phyloP scores from a whole-genome alignment of 2,797 vertebrate genomes.

The Helicolenus hilgendorfi region DNA sequence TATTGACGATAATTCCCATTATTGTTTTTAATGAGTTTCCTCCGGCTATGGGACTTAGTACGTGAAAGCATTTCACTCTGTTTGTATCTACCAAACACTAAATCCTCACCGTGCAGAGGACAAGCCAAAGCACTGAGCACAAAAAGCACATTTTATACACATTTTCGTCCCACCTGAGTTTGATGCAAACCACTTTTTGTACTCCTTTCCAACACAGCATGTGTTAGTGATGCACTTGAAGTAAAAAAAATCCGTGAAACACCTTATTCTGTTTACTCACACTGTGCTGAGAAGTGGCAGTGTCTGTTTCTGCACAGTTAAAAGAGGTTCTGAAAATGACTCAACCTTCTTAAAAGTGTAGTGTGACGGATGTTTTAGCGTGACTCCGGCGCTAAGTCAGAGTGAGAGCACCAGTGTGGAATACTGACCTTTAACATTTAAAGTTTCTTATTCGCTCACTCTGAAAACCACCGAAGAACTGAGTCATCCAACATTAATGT shows the following conservation, averaged over 20 bases:
- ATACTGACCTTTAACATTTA: conserved; percentile 63
- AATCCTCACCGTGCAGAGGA: neutral
- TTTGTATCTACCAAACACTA: neutral
- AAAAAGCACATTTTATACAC: neutral
- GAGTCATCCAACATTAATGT: conserved; percentile 28
- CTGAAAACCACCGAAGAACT: conserved; percentile 33
- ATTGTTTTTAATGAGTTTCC: neutral
- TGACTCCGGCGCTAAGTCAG: conserved; percentile 7
- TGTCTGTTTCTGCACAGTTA: neutral
- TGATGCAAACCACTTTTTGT: neutral
- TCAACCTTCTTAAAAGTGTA: conserved; percentile 43
- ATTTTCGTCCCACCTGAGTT: neutral
- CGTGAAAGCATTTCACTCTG: neutral
- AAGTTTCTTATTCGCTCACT: conserved; percentile 51
- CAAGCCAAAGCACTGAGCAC: neutral
- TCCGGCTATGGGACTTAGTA: neutral
- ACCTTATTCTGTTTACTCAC: neutral
- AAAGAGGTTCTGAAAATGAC: conserved; percentile 27
- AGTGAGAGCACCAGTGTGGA: conserved; percentile 42
- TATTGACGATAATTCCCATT: neutral
- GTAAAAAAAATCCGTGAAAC: conserved; percentile 16
- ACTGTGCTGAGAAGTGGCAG: neutral
- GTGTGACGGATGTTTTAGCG: conserved; percentile 24
- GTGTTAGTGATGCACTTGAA: neutral
- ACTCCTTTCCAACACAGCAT: neutral